phyloP scores from a whole-genome alignment of 2,888 invertebrate species.

The Phaedon cochleariae region DNA sequence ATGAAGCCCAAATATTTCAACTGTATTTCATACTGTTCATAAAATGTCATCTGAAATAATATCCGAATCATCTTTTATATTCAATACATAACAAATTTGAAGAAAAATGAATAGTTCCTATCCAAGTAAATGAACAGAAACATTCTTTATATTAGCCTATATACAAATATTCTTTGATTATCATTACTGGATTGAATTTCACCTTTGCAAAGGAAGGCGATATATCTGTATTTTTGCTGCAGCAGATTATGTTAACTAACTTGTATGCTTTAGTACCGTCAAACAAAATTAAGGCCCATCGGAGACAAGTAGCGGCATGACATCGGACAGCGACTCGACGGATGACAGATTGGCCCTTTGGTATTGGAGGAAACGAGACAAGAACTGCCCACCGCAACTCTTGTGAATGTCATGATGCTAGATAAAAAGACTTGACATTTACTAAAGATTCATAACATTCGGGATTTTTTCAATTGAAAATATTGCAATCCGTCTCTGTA shows the following conservation, averaged over 20 bases:
- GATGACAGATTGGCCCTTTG: conserved; percentile 14
- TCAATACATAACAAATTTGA: neutral
- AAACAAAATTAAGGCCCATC: conserved; percentile 59
- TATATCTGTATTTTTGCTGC: conserved; percentile 29
- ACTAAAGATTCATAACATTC: conserved; percentile 18
- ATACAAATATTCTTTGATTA: neutral
- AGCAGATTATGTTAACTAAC: conserved; percentile 47
- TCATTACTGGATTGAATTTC: neutral
- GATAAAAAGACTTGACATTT: conserved; percentile 54
- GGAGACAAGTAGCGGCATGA: conserved; percentile 42
- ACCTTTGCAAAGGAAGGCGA: neutral
- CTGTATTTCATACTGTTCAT: too few relatives aligned
- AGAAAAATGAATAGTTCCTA: neutral
- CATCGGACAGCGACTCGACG: conserved; percentile 17
- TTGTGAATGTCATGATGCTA: conserved; percentile 58
- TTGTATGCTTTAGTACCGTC: conserved; percentile 58
- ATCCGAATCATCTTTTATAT: neutral
- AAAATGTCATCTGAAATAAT: neutral
- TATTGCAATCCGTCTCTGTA: neutral
- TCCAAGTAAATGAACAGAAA: neutral
- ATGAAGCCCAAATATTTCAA: neutral
- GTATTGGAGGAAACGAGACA: conserved; percentile 31
- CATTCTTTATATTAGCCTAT: neutral
- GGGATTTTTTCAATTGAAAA: neutral
- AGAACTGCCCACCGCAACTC: conserved; percentile 46